phyloP scores from a whole-genome alignment of 2,113 vertebrate genomes.

The Ibidorhyncha struthersii region DNA sequence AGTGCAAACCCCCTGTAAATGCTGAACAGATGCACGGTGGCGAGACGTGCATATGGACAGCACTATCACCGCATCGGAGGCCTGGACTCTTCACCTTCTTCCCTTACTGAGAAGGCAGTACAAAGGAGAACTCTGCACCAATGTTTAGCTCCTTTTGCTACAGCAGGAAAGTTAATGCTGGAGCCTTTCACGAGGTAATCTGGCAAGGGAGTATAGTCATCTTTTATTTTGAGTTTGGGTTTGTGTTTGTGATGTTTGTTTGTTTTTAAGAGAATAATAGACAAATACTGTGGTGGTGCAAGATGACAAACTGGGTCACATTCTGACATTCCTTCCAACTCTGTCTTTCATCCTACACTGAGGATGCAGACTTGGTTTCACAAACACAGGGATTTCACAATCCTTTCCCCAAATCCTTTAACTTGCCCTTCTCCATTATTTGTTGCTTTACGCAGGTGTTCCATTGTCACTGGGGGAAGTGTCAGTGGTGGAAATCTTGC shows the following conservation, averaged over 20 bases:
- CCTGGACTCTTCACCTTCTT: not conserved
- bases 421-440: not conserved
- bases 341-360: not conserved
- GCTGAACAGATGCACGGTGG: conserved; percentile 17
- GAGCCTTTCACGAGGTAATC: not conserved
- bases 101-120: not conserved
- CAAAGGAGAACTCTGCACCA: not conserved
- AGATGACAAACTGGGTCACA: not conserved
- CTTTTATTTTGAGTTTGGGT: not conserved
- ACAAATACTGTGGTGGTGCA: not conserved
- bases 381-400: not conserved
- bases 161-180: not conserved
- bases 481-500: not conserved
- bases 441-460: not conserved
- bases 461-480: not conserved
- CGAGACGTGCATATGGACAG: not conserved
- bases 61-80: accelerated
- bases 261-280: not conserved
- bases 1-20: conserved; percentile 21
- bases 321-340: not conserved
- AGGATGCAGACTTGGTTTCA: not conserved
- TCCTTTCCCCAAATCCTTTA: not conserved
- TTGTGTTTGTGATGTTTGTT: not conserved
- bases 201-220: not conserved
- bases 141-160: not conserved